Conservation (phyloP, 2,888 invertebrate species). For the Phalera bucephala region DNA sequence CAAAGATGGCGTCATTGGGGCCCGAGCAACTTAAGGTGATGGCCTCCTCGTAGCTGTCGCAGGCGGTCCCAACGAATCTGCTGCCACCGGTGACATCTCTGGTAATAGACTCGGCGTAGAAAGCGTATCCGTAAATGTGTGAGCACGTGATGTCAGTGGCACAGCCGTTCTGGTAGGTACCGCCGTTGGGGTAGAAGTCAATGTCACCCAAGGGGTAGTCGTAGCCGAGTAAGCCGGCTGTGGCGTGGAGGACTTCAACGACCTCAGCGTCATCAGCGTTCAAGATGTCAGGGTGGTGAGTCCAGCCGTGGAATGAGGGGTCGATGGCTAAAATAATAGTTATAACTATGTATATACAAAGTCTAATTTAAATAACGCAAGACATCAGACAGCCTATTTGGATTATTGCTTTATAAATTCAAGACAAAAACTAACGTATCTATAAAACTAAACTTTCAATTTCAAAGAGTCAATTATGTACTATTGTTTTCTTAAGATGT, state of each 20-base stretch:
- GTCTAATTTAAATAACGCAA: too few relatives aligned
- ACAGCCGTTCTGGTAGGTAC: slow-evolving; percentile 57
- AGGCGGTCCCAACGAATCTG: slow-evolving; percentile 60
- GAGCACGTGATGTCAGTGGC: slow-evolving; percentile 48
- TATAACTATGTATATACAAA: too few relatives aligned
- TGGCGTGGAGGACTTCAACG: slow-evolving; percentile 70
- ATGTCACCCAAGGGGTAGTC: slow-evolving; percentile 63
- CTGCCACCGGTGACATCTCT: slow-evolving; percentile 32
- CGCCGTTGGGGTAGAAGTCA: slow-evolving; percentile 74
- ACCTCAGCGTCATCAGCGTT: slow-evolving; percentile 49
- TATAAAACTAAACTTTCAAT: too few relatives aligned
- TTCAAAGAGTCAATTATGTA: too few relatives aligned
- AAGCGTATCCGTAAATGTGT: slow-evolving; percentile 51
- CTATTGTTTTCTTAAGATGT: too few relatives aligned
- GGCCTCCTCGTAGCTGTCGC: slow-evolving; percentile 53
- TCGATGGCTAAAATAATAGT: slow-evolving; percentile 63
- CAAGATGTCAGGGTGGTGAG: slow-evolving; percentile 57
- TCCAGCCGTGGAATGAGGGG: slow-evolving; percentile 70
- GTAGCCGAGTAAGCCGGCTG: slow-evolving; percentile 58
- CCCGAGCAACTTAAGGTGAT: slow-evolving; percentile 45
- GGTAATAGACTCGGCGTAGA: slow-evolving; percentile 62
- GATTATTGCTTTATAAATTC: too few relatives aligned
- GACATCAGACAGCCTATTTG: too few relatives aligned
- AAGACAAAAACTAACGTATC: too few relatives aligned
- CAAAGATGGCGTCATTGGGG: slow-evolving; percentile 47